Conservation (phyloP, 2,113 vertebrate species). For the Seriola quinqueradiata region DNA sequence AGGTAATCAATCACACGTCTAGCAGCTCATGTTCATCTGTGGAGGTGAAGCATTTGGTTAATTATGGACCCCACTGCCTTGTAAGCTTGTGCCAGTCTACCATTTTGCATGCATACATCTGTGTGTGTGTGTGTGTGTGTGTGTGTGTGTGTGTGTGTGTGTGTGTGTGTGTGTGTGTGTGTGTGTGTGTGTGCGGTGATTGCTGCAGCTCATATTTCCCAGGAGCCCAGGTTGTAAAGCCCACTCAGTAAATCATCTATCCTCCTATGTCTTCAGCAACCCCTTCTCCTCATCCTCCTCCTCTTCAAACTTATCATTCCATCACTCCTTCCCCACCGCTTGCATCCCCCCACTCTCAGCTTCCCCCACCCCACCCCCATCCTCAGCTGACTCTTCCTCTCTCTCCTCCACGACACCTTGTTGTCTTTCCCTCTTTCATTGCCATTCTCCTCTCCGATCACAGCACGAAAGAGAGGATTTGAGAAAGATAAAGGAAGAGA, state of each 20-base stretch:
- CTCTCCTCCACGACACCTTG: constrained; percentile 11
- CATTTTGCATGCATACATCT: constrained; percentile 48
- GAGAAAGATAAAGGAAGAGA: background rate
- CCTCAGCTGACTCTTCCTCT: constrained; percentile 3
- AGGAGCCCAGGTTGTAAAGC: constrained; percentile 70
- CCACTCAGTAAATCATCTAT: constrained; percentile 75
- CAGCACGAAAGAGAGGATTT: background rate
- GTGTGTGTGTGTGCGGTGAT: constrained; percentile 13
- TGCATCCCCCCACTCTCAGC: background rate
- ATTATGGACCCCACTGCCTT: constrained; percentile 48
- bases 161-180: background rate
- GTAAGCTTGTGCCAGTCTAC: constrained; percentile 37
- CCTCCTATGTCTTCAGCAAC: constrained; percentile 58
- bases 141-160: background rate
- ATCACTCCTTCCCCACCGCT: constrained; percentile 41
- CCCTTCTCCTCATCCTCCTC: constrained; percentile 30
- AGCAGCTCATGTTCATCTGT: constrained; percentile 43
- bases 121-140: constrained; percentile 1
- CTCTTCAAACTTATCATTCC: constrained; percentile 65
- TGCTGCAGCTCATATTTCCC: constrained; percentile 73
- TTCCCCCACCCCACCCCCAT: background rate
- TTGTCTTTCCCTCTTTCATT: constrained; percentile 33
- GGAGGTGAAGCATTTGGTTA: constrained; percentile 53
- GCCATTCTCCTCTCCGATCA: constrained; percentile 22
- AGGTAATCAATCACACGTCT: constrained; percentile 63